These are phyloP conservation scores for Shargacucullia verbasci DNA, from an alignment of 2,888 invertebrate genomes.

Conservation along the genomic window DNA sequence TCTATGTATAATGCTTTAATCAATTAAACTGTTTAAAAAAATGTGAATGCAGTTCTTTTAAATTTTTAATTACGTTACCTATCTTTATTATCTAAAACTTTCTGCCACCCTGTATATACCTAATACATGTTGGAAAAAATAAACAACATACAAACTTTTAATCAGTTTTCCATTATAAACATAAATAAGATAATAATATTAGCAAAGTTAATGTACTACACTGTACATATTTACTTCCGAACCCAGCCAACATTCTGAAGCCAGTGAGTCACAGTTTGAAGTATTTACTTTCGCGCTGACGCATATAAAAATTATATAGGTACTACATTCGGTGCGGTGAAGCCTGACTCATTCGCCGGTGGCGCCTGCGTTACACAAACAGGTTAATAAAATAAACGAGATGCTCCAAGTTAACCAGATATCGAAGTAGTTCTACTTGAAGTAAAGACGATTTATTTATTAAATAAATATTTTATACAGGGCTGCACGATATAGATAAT, in stretches of 20 bases:
- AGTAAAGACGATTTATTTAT: too few relatives aligned
- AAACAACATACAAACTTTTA: too few relatives aligned
- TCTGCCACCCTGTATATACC: too few relatives aligned
- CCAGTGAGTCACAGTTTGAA: constrained; percentile 14
- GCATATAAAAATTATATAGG: constrained; percentile 31
- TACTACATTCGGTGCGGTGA: not conserved
- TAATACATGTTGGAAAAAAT: too few relatives aligned
- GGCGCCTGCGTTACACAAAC: constrained; percentile 19
- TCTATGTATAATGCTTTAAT: too few relatives aligned
- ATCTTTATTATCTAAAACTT: too few relatives aligned
- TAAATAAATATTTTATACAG: too few relatives aligned
- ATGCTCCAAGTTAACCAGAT: constrained; percentile 30
- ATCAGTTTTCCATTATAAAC: not conserved
- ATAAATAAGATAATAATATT: constrained; percentile 4
- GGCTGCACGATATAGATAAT: too few relatives aligned
- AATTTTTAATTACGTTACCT: too few relatives aligned
- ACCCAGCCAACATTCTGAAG: constrained; percentile 21
- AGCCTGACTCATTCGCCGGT: constrained; percentile 22
- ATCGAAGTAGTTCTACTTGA: too few relatives aligned
- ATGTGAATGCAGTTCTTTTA: too few relatives aligned
- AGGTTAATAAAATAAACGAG: constrained; percentile 1
- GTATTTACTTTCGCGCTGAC: constrained; percentile 46
- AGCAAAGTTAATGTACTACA: not conserved
- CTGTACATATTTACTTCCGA: not conserved
- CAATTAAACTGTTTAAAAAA: too few relatives aligned